phyloP scores from a whole-genome alignment of 2,888 invertebrate species.

The Nasonia oneida region DNA sequence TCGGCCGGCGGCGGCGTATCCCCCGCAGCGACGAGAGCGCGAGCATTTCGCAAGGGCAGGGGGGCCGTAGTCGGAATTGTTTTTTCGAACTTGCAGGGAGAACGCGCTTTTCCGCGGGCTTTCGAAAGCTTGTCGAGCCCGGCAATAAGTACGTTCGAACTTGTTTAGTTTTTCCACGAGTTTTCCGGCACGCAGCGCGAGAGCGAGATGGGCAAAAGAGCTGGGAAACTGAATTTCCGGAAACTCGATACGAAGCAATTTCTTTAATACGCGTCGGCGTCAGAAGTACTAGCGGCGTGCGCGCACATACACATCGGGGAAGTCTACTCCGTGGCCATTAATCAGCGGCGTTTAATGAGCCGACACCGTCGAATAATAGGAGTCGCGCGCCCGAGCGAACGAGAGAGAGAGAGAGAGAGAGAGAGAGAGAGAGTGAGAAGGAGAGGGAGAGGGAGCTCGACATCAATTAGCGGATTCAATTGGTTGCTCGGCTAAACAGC shows the following conservation, averaged over 20 bases:
- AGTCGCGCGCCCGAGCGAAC: background rate
- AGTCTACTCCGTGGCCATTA: background rate
- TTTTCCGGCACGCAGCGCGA: background rate
- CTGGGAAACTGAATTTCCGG: background rate
- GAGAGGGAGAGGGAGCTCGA: background rate
- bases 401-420: no score
- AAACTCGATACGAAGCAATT: slow-evolving; percentile 13
- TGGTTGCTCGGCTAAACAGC: slow-evolving; percentile 30
- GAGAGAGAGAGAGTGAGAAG: no score
- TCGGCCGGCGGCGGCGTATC: background rate
- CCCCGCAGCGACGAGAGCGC: background rate
- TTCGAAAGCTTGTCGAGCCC: background rate
- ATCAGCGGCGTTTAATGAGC: slow-evolving; percentile 15
- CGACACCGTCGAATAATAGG: background rate
- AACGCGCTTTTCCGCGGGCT: background rate
- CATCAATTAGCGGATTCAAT: slow-evolving; percentile 44
- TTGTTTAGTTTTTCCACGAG: slow-evolving; percentile 9
- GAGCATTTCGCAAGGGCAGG: background rate
- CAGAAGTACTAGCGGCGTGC: background rate
- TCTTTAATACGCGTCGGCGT: background rate
- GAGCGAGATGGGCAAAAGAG: background rate
- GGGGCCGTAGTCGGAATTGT: background rate
- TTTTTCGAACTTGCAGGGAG: background rate
- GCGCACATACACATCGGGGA: background rate
- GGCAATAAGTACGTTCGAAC: background rate